Evolutionary conservation across 2,797 vertebrate species (phyloP).

Genomic region (Myotis daubentonii): DNA sequence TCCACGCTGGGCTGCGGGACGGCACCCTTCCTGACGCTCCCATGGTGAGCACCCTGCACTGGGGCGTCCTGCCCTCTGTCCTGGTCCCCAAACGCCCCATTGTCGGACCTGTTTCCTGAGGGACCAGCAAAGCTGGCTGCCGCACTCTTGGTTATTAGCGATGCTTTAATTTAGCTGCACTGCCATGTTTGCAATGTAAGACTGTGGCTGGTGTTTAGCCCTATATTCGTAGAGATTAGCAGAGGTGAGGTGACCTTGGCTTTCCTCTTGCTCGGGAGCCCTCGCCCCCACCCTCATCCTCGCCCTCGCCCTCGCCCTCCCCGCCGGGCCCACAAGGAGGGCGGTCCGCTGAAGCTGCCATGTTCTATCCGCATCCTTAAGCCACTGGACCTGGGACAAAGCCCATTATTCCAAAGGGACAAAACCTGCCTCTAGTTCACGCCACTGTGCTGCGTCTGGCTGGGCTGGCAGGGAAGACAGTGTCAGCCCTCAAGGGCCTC

Average conservation of each 20-base stretch:
- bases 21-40: accelerated
- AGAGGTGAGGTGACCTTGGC: neutral
- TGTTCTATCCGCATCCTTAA: neutral
- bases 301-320: neutral
- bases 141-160: accelerated
- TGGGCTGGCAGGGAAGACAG: neutral
- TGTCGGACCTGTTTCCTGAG: neutral
- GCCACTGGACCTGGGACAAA: neutral
- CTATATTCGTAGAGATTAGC: neutral
- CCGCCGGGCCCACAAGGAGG: accelerated
- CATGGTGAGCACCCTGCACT: neutral
- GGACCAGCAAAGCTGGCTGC: neutral
- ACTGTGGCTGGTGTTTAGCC: neutral
- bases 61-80: neutral
- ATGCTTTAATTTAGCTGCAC: neutral
- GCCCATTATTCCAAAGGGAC: neutral
- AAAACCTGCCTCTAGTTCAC: neutral
- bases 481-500: neutral
- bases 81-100: neutral
- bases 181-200: neutral
- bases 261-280: neutral
- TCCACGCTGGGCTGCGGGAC: no score
- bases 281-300: no score
- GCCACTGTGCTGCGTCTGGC: neutral
- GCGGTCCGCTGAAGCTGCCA: neutral